These are phyloP conservation scores for Lithobates sylvaticus DNA, from an alignment of 2,797 vertebrate genomes.

Conservation along the genomic window DNA sequence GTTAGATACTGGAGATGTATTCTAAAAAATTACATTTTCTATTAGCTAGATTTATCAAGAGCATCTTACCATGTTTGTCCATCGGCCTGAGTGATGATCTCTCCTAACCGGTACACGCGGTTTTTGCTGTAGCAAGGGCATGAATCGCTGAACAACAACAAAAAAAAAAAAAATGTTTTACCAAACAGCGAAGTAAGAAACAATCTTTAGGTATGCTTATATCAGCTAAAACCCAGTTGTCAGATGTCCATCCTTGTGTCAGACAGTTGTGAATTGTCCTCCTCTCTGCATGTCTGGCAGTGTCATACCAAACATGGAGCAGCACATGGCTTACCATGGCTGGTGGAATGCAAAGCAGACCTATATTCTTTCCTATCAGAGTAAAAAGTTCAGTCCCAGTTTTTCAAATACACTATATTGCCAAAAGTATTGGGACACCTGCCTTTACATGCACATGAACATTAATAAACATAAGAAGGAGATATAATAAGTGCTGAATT, in stretches of 20 bases:
- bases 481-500: too few relatives aligned
- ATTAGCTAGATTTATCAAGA: neutral
- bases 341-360: neutral
- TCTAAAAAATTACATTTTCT: too few relatives aligned
- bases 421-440: too few relatives aligned
- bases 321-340: neutral
- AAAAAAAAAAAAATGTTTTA: neutral
- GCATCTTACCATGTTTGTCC: constrained; percentile 47
- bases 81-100: constrained; percentile 18
- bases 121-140: constrained; percentile 51
- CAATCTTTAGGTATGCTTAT: too few relatives aligned
- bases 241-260: neutral
- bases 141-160: constrained; percentile 15
- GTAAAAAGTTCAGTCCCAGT: too few relatives aligned
- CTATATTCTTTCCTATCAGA: neutral
- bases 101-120: constrained; percentile 21
- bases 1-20: too few relatives aligned
- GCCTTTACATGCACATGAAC: too few relatives aligned
- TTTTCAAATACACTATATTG: too few relatives aligned
- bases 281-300: neutral
- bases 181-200: neutral
- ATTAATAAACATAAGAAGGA: too few relatives aligned
- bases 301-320: neutral
- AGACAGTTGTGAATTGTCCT: neutral
- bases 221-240: neutral